Conservation (phyloP, 2,797 vertebrate genomes). For the Bradypodion ventrale region DNA sequence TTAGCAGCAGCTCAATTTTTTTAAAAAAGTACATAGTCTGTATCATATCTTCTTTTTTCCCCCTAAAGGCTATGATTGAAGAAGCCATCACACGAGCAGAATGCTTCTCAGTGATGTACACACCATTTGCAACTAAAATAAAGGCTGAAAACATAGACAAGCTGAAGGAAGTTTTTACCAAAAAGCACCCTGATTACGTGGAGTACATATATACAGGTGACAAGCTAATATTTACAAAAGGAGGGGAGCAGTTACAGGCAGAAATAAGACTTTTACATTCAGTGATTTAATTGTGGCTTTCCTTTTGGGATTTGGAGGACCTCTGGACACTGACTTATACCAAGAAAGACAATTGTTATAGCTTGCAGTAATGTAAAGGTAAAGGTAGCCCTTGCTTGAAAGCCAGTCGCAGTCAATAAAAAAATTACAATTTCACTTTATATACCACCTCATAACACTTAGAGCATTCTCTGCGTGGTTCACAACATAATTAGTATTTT, state of each 20-base stretch:
- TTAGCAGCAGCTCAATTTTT: constrained; percentile 48
- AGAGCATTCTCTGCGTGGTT: too few relatives aligned
- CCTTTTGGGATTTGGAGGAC: neutral
- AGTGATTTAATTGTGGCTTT: neutral
- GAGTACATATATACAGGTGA: constrained; percentile 77
- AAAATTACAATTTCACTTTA: too few relatives aligned
- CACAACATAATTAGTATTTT: too few relatives aligned
- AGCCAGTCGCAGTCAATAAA: too few relatives aligned
- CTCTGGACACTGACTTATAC: too few relatives aligned
- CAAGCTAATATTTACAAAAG: neutral
- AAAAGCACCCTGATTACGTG: constrained; percentile 68
- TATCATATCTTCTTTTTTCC: constrained; percentile 40
- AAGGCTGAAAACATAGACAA: constrained; percentile 64
- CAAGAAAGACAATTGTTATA: too few relatives aligned
- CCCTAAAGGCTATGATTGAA: constrained; percentile 77
- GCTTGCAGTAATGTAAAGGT: too few relatives aligned
- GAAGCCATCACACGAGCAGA: constrained; percentile 68
- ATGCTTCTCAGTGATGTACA: constrained; percentile 76
- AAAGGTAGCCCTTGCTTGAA: too few relatives aligned
- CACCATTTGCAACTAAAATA: constrained; percentile 67
- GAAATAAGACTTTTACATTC: neutral
- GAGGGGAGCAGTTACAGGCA: neutral
- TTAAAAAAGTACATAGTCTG: constrained; percentile 15
- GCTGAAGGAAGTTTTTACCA: constrained; percentile 71
- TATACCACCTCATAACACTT: too few relatives aligned